Base-by-base conservation (phyloP, 1,140 invertebrate species). In the Harlomillsia oculata region DNA sequence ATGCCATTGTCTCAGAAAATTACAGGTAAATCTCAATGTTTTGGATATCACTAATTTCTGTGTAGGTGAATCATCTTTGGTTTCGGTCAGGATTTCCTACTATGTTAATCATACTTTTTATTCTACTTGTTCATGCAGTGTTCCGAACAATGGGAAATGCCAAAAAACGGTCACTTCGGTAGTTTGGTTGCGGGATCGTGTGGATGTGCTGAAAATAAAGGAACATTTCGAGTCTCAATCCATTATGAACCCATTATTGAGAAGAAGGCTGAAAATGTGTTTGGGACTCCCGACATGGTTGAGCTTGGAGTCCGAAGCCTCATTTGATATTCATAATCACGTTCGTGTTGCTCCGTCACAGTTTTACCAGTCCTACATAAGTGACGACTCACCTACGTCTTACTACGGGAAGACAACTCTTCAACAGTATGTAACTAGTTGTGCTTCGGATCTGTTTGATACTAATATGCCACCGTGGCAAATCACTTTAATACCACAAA, bases 341-440 rank as follows among this genome's bases (percentile, higher is more conserved):
- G 23, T 48, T 4, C 14, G 20, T 11, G 29, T 0, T 13, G 45
- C 45, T 32, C 45, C 45, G 8, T 3, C 4, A 1, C 30, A 48
- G 6, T 48, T 48, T 13, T 48, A 48, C 45, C 30, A 21, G 30
- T n/a, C 34, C 13, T 32, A 28, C 20, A 48, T 48, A 20, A 48
- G 16, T 5, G 45, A 48, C 18, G 45, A 20, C 21, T 32, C 16
- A 20, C 26, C 29, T 26, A 26, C 41, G 2, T 11, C 13, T n/a
- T 46, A 46, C 16, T 28, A 30, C 13, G 36, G n/a, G 9, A 48
- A 48, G n/a, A 32, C 45, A 13, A 21, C 20, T 2, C 45, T 48
- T 16, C 45, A 48, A 21, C 30, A 48, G 23, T 48, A 48, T 21
- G 45, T 48, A 20, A 48, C 45, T 8, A 48, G 45, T 18, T 48